Conservation (phyloP, 92 coral and sea anemone genomes). For the Zoanthus sociatus region DNA sequence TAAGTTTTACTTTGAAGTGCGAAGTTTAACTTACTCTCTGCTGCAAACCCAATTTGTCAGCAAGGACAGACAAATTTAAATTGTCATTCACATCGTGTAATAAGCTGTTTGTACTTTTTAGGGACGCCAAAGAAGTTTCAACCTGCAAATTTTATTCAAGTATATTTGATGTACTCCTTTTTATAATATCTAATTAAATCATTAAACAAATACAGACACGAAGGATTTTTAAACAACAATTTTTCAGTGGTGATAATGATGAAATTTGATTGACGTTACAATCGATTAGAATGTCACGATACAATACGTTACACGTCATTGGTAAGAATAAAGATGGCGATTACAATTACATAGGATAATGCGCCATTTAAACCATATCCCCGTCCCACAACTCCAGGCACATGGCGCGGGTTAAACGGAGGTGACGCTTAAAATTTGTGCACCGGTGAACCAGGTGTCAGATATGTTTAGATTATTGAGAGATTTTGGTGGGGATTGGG, state of each 20-base stretch:
- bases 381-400: no score
- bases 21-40: neutral
- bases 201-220: neutral
- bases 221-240: no score
- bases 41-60: neutral
- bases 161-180: neutral
- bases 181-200: neutral
- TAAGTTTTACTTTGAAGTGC: neutral
- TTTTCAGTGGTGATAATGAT: neutral
- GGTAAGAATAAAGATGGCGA: neutral
- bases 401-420: no score
- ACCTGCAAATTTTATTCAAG: neutral
- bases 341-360: neutral
- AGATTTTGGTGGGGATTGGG: no score
- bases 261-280: neutral
- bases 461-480: no score
- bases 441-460: no score
- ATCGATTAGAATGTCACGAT: no score
- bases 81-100: neutral
- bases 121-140: neutral
- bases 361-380: no score
- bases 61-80: neutral
- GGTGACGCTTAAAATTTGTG: no score
- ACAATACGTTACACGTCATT: neutral
- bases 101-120: neutral